phyloP scores from a whole-genome alignment of 1,140 invertebrate species.

The Heliconius congener region DNA sequence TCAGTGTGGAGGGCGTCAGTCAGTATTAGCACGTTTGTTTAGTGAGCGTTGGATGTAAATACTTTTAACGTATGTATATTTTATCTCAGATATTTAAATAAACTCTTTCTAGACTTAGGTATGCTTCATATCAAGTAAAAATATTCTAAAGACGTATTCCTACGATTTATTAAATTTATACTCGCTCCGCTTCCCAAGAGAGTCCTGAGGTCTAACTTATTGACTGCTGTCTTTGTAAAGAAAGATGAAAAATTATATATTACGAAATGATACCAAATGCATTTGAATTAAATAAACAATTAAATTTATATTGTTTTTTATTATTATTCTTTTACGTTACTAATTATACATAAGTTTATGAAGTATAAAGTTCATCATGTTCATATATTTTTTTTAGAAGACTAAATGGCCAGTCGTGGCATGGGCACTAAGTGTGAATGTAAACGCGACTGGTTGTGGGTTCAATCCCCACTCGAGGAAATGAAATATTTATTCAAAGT shows the following conservation, averaged over 20 bases:
- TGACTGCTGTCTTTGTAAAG: conserved; percentile 18
- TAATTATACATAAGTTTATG: too few species aligned
- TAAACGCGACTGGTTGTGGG: too few species aligned
- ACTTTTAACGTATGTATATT: conserved; percentile 30
- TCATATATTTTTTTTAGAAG: too few species aligned
- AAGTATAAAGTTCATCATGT: too few species aligned
- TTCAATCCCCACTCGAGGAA: too few species aligned
- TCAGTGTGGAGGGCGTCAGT: background rate
- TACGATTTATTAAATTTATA: conserved; percentile 30
- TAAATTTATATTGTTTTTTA: conserved; percentile 10
- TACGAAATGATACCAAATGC: conserved; percentile 38
- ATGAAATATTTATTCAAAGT: too few species aligned
- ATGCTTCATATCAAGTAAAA: conserved; percentile 29
- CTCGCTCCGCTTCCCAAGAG: conserved; percentile 16
- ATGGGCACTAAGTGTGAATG: too few species aligned
- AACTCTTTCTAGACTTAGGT: conserved; percentile 16
- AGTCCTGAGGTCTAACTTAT: conserved; percentile 12
- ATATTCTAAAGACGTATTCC: conserved; percentile 38
- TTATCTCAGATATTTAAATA: conserved; percentile 33
- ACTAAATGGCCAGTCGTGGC: too few species aligned
- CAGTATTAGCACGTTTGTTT: conserved; percentile 30
- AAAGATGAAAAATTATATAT: conserved; percentile 26
- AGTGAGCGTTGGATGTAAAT: conserved; percentile 31
- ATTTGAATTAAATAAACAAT: conserved; percentile 33
- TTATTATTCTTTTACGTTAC: background rate